Evolutionary conservation across 2,888 invertebrate species (phyloP).

Genomic region (Agrilus mali): DNA sequence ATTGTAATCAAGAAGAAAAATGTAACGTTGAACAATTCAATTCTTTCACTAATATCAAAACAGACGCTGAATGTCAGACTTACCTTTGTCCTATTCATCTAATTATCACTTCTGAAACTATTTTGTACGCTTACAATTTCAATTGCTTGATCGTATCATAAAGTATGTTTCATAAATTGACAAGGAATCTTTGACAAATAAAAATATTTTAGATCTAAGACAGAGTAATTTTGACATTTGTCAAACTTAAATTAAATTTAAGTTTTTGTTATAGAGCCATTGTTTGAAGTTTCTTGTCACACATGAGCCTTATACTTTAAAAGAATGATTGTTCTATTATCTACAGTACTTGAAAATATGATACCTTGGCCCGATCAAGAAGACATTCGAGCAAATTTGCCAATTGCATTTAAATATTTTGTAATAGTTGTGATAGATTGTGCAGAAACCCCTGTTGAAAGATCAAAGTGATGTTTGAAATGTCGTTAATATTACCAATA

Average conservation of each 20-base stretch:
- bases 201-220: not conserved
- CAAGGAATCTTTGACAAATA: no score
- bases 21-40: no score
- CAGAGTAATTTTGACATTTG: not conserved
- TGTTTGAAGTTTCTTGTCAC: not conserved
- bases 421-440: constrained; percentile 16
- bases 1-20: no score
- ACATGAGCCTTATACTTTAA: not conserved
- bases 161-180: no score
- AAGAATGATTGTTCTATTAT: not conserved
- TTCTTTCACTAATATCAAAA: no score
- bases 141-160: no score
- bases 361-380: constrained; percentile 1
- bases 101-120: no score
- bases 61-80: no score
- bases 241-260: not conserved
- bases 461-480: constrained; percentile 12
- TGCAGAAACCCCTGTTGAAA: constrained; percentile 15
- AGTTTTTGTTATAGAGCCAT: not conserved
- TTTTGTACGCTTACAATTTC: no score
- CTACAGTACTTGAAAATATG: not conserved
- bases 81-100: no score
- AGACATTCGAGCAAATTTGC: constrained; percentile 10
- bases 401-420: constrained; percentile 15
- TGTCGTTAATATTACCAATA: no score